These are phyloP conservation scores for Falcunculus frontatus DNA, from an alignment of 2,113 vertebrate species.

Conservation along the genomic window DNA sequence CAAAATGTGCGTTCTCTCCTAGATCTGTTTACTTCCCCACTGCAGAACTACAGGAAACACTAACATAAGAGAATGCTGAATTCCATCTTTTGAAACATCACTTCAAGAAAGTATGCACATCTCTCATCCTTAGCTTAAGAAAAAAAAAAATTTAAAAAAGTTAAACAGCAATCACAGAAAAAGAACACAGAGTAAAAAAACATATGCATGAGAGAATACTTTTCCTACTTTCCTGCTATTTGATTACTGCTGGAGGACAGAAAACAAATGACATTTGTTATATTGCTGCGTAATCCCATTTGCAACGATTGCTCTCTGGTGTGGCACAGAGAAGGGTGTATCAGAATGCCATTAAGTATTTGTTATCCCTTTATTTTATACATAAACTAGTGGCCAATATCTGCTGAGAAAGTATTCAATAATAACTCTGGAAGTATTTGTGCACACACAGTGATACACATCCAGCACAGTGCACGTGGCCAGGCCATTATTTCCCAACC, in stretches of 20 bases:
- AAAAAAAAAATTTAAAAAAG: not conserved
- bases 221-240: not conserved
- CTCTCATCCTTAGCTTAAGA: not conserved
- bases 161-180: not conserved
- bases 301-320: not conserved
- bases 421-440: not conserved
- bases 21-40: not conserved
- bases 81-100: not conserved
- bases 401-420: not conserved
- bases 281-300: not conserved
- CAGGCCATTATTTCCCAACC: not conserved
- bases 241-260: constrained; percentile 1
- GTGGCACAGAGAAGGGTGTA: not conserved
- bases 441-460: not conserved
- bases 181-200: not conserved
- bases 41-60: not conserved
- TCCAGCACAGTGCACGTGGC: not conserved
- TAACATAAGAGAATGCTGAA: not conserved
- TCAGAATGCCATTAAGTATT: not conserved
- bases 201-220: not conserved
- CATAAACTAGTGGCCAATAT: not conserved
- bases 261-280: constrained; percentile 24
- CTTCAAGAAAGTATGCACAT: not conserved
- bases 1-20: not conserved
- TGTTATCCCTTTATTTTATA: not conserved